Percentiles rank a stretch among this genome's conserved stretches.
Evolutionary conservation across 2,888 invertebrate genomes (phyloP).

Genomic region (Cephus rjabovi): DNA sequence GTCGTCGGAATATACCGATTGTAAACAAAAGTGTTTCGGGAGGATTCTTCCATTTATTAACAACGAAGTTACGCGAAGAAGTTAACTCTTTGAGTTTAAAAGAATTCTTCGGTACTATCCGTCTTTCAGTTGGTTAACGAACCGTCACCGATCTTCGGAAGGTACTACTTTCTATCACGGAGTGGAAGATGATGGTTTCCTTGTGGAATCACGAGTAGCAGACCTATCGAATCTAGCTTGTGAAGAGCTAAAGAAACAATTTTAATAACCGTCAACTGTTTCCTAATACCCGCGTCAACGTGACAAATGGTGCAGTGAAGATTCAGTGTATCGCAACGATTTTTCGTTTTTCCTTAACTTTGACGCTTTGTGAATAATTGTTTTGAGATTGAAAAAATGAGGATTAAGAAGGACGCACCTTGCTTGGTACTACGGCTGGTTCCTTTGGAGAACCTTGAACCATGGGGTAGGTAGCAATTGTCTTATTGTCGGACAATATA

Average conservation of each 20-base stretch:
- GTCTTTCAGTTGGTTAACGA: background rate
- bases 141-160: background rate
- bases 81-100: background rate
- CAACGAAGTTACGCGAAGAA: background rate
- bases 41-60: background rate
- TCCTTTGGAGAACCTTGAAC: slow-evolving; percentile 66
- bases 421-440: slow-evolving; percentile 74
- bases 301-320: slow-evolving; percentile 47
- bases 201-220: background rate
- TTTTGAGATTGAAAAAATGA: slow-evolving; percentile 66
- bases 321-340: slow-evolving; percentile 13
- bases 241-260: background rate
- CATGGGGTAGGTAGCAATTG: slow-evolving; percentile 49
- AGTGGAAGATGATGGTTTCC: background rate
- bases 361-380: background rate
- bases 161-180: background rate
- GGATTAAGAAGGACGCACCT: slow-evolving; percentile 75
- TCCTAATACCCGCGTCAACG: slow-evolving; percentile 18
- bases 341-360: slow-evolving; percentile 8
- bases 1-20: background rate
- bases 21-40: background rate
- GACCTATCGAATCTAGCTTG: background rate
- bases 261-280: background rate
- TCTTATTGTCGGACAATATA: too few species aligned
- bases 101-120: background rate